Percentiles rank a stretch among this genome's conserved stretches.
These are phyloP conservation scores for Tillus elongatus DNA, from an alignment of 2,888 invertebrate species.

Conservation along the genomic window DNA sequence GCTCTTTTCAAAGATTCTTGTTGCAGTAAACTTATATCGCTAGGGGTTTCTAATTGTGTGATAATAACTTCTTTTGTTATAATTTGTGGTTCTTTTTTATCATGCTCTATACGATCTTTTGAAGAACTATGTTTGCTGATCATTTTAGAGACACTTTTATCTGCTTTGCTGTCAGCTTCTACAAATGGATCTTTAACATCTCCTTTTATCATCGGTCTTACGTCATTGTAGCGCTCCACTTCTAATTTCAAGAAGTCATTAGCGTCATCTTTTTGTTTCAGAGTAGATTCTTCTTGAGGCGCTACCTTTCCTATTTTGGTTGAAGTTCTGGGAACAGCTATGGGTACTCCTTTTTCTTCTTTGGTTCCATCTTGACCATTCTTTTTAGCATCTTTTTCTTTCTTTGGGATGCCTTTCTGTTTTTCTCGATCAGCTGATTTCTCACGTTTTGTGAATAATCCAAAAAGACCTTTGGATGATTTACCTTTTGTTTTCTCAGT, in stretches of 20 bases:
- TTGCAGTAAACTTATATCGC: no score
- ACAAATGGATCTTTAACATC: no score
- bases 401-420: no score
- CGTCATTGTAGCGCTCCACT: constrained; percentile 23
- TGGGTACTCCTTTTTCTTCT: constrained; percentile 1
- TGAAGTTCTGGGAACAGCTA: neutral
- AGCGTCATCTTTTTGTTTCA: constrained; percentile 21
- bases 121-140: constrained; percentile 14
- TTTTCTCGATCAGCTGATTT: constrained; percentile 26
- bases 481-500: constrained; percentile 17
- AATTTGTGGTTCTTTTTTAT: constrained; percentile 4
- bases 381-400: no score
- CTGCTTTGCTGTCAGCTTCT: constrained; percentile 11
- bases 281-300: constrained; percentile 5
- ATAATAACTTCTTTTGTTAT: constrained; percentile 5
- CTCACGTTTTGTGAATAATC: constrained; percentile 28
- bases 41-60: constrained; percentile 5
- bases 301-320: constrained; percentile 19
- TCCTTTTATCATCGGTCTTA: constrained; percentile 10
- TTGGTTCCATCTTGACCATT: neutral
- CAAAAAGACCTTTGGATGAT: constrained; percentile 20
- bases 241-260: constrained; percentile 23
- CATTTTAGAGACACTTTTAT: constrained; percentile 15
- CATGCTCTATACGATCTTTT: constrained; percentile 9
- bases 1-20: no score